Conservation (phyloP, 2,797 vertebrate genomes). For the Lacerta agilis region DNA sequence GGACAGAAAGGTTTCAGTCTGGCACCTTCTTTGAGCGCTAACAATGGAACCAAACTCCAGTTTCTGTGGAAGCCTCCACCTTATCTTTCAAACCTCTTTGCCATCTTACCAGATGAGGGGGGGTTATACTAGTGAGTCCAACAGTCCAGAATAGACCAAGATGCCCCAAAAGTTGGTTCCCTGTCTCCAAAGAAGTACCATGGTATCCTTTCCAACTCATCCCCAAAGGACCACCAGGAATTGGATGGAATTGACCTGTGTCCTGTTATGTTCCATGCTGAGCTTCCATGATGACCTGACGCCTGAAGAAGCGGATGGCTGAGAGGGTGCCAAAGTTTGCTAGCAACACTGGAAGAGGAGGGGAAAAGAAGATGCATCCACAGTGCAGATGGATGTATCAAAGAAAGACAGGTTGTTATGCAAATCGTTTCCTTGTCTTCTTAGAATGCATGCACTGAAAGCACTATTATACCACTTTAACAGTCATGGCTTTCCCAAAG, state of each 20-base stretch:
- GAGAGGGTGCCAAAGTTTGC: slow-evolving; percentile 93
- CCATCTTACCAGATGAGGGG: background rate
- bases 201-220: background rate
- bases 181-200: background rate
- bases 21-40: background rate
- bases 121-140: background rate
- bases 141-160: slow-evolving; percentile 32
- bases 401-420: background rate
- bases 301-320: slow-evolving; percentile 92
- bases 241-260: background rate
- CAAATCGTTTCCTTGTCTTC: background rate
- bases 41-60: background rate
- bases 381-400: background rate
- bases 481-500: no score
- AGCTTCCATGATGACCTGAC: slow-evolving; percentile 75
- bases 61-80: slow-evolving; percentile 6
- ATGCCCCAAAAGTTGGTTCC: background rate
- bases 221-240: background rate
- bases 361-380: background rate
- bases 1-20: background rate
- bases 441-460: no score
- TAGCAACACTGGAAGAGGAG: slow-evolving; percentile 83
- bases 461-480: no score
- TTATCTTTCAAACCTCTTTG: background rate
- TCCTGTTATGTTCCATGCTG: slow-evolving; percentile 1